Conservation (phyloP, 2,888 invertebrate species). For the Chesias legatella region DNA sequence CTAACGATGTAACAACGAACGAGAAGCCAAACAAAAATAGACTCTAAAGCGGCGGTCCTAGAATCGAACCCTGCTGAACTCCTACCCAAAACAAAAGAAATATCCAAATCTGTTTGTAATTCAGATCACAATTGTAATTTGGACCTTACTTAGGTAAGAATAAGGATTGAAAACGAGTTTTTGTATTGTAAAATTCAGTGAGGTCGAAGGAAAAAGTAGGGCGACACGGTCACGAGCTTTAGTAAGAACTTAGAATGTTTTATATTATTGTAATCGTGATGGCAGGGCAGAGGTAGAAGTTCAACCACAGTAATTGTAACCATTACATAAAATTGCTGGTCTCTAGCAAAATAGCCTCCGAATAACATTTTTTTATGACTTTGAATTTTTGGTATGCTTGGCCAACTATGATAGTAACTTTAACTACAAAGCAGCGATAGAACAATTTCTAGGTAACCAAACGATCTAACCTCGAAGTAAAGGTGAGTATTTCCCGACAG, state of each 20-base stretch:
- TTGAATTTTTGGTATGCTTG: too few relatives aligned
- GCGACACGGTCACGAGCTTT: slow-evolving; percentile 54
- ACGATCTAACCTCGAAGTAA: too few relatives aligned
- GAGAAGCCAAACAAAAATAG: slow-evolving; percentile 32
- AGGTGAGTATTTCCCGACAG: too few relatives aligned
- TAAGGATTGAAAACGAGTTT: slow-evolving; percentile 32
- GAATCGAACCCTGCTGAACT: slow-evolving; percentile 35
- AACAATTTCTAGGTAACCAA: too few relatives aligned
- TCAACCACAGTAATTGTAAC: slow-evolving; percentile 49
- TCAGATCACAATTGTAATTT: slow-evolving; percentile 26
- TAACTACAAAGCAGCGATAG: too few relatives aligned
- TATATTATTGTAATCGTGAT: slow-evolving; percentile 51
- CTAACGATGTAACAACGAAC: slow-evolving; percentile 29
- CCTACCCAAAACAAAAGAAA: slow-evolving; percentile 32
- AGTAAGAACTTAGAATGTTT: slow-evolving; percentile 37
- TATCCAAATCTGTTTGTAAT: slow-evolving; percentile 31
- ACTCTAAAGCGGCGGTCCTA: slow-evolving; percentile 33
- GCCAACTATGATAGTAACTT: too few relatives aligned
- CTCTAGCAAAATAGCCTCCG: slow-evolving; percentile 29
- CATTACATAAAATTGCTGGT: slow-evolving; percentile 50
- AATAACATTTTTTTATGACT: too few relatives aligned
- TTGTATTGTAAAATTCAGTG: slow-evolving; percentile 27
- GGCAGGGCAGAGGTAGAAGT: slow-evolving; percentile 52
- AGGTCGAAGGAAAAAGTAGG: slow-evolving; percentile 53
- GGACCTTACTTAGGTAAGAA: slow-evolving; percentile 29